Evolutionary conservation across 2,888 invertebrate genomes (phyloP), one percentile per base, ranked within the genome.

Genomic region (Eupsilia transversa): DNA sequence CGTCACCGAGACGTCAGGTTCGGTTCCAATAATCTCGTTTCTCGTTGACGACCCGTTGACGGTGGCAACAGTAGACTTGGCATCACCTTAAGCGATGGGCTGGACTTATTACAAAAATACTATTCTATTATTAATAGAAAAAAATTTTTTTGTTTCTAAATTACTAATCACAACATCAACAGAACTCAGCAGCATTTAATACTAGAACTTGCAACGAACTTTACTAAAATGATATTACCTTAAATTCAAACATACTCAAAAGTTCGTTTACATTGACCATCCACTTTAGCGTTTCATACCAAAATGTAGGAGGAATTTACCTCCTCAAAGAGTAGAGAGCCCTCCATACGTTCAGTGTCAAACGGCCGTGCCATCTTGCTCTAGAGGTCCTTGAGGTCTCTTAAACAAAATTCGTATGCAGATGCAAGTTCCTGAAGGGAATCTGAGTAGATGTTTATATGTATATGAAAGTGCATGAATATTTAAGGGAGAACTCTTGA

Each of bases 371-470:
- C 60, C 33, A 68, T 79, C 67, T 49, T 33, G 38, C 59, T 56
- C 14, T 46, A 68, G 56, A 52, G 83, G 49, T 71, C 60, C 41
- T 74, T 68, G 10, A 79, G 38, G 65, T 46, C 52, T 68, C 65
- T 72, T 83, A 46, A 60, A 74, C 41, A 56, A 68, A 57, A 81
- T 82, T 83, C 65, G 60, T 79, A 82, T 74, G 83, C 68, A 54
- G 57, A 78, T 77, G 83, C 65, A 61, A 52, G 68, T 38, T 71
- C 54, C 59, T 71, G 46, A 41, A 77, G 69, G 66, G 68, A 69
- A 72, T 59, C 59, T 70, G 54, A 70, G 69, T 33, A 70, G 33
- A 74, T 60, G 70, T 83, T 67, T 74, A 57, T 70, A 82, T 83
- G 79, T 43, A 68, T 72, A 78, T 54, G 56, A 43, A 43, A 71